Evolutionary conservation across 2,888 invertebrate species (phyloP), one percentile per base, ranked within the genome.

Genomic region (Amblyjoppa fuscipennis): DNA sequence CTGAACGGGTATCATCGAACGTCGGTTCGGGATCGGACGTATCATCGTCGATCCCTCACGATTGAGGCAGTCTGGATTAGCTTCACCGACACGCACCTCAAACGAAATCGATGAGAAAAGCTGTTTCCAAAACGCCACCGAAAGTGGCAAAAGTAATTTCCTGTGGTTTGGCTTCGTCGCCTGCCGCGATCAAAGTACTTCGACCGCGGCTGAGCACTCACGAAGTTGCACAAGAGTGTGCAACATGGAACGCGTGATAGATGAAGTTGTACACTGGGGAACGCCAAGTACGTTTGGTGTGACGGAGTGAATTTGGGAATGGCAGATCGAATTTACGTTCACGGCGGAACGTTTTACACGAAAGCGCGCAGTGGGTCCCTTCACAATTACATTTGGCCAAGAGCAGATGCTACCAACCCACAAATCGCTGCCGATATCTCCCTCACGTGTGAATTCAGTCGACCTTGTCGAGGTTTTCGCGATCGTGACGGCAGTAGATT

Each of bases 241-340:
- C n/a, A 34, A 59, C 34, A 56, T 41, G n/a, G 31, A 49, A 49
- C 45, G 13, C 45, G 53, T 20, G 51, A 20, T 45, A 34, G 31
- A 59, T 59, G 38, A 73, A 73, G 31, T n/a, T 59, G 13, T 31
- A 61, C 45, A 45, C 45, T 31, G 25, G 28, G 31, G 45, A 74
- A 3, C 0, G 45, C 16, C 45, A 3, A 13, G 16, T 56, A 25
- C 20, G 56, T 56, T 20, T 11, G 7, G 56, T 20, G 56, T 56
- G 41, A 61, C 16, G n/a, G 34, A 73, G 56, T 59, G 73, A 59
- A 61, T 61, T 61, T 61, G 74, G 7, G 41, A 45, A 28, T 74
- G 66, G 53, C 76, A 66, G 66, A 25, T 66, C 13, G 25, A 53
- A 76, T 51, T 6, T 7, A 13, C 41, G 41, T 49, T 28, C 16